Evolutionary conservation across 2,888 invertebrate species (phyloP), one percentile per base, ranked within the genome.

Genomic region (Bedellia somnulentella): DNA sequence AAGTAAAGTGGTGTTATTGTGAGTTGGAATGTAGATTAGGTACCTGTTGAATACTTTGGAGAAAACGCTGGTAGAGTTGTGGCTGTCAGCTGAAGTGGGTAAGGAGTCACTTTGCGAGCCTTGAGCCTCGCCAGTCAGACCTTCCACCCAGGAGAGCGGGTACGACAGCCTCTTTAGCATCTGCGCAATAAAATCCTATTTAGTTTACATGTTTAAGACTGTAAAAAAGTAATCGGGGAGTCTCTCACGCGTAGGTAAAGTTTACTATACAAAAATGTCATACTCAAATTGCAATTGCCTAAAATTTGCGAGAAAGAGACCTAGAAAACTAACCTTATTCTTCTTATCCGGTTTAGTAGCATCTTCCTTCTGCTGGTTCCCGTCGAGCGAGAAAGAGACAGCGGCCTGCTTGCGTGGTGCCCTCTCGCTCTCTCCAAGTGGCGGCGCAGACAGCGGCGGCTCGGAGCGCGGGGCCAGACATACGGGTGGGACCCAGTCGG

Each of bases 1-100:
- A 6, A 18, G 9, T 18, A 9, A 9, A 18, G 18, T 18, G 18
- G 18, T 18, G 18, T 18, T 5, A 6, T 18, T 6, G 18, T 9
- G 9, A 18, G 5, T 18, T 18, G 9, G 18, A 18, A 18, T 5
- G 5, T 18, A 6, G 9, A 18, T 18, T 18, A n/a, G n/a, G n/a
- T n/a, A 91, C 92, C 90, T 92, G 57, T 89, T 92, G 63, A 91
- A 92, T 42, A 92, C 92, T 81, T 92, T 92, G 47, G 91, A 91
- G 79, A 92, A 92, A 43, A 91, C 86, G 46, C 90, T 90, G 39
- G 75, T 71, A 15, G 81, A 80, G 47, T 82, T 81, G 49, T 82
- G 81, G 40, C 80, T 80, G 42, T 82, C 81, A 4, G 81, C 80
- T 9, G 81, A 80, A 35, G 78, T 76, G 4, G 81, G 80, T 35